Percentiles rank a stretch among this genome's conserved stretches.
Conservation (phyloP, 2,113 vertebrate genomes). For the Entomyzon cyanotis region DNA sequence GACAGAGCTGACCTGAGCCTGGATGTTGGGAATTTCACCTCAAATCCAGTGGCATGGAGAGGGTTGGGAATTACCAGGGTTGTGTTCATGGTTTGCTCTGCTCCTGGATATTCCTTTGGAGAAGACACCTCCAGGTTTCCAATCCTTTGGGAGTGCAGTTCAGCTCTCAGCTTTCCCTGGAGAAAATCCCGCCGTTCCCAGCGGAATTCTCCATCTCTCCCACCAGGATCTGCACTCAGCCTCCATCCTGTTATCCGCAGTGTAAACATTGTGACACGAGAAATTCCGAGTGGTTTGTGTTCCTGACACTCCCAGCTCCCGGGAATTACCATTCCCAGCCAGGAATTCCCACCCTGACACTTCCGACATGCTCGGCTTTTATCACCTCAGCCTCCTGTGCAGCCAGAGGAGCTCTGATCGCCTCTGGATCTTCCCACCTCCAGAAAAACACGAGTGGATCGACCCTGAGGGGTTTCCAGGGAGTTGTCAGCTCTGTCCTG, state of each 20-base stretch:
- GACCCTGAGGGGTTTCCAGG: background rate
- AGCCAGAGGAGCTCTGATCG: background rate
- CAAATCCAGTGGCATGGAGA: too few relatives aligned
- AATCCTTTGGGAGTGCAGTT: background rate
- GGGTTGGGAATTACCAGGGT: background rate
- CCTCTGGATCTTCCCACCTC: background rate
- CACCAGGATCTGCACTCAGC: background rate
- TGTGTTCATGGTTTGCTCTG: accelerated
- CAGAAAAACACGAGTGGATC: background rate
- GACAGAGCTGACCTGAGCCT: background rate
- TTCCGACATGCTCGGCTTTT: background rate
- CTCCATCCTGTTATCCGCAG: accelerated
- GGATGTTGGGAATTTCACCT: background rate
- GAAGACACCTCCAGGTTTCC: accelerated
- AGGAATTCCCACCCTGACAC: background rate
- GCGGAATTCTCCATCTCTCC: accelerated
- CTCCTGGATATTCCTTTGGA: background rate
- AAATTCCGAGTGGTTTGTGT: background rate
- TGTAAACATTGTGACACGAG: accelerated
- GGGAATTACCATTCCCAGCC: background rate
- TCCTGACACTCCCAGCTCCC: accelerated
- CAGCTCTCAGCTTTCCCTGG: background rate
- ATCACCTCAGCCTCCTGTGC: background rate
- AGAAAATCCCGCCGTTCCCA: accelerated
- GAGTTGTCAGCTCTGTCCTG: background rate